Evolutionary conservation across 2,888 invertebrate species (phyloP).

Genomic region (Agrotis clavis): DNA sequence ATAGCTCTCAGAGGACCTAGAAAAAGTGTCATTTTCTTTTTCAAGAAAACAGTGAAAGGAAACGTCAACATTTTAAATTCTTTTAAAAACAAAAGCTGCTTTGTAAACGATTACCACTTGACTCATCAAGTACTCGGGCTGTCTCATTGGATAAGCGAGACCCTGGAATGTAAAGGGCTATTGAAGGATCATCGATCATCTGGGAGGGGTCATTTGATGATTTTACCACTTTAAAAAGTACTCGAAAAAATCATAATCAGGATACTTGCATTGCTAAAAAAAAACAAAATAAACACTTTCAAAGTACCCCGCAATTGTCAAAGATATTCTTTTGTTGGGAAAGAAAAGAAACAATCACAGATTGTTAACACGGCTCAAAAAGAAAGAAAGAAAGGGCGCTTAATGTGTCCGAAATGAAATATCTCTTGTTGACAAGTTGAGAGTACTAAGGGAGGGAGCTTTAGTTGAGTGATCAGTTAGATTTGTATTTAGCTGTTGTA

Average conservation of each 20-base stretch:
- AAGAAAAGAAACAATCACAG: conserved; percentile 65
- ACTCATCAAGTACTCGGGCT: too few species aligned
- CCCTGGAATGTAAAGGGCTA: too few species aligned
- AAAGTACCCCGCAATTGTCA: conserved; percentile 42
- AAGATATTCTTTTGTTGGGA: conserved; percentile 50
- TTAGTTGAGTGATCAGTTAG: conserved; percentile 28
- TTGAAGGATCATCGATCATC: too few species aligned
- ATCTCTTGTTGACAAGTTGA: conserved; percentile 81
- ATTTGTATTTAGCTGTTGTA: not conserved
- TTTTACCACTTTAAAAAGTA: too few species aligned
- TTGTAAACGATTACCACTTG: too few species aligned
- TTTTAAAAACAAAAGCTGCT: not conserved
- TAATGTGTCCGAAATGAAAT: conserved; percentile 81
- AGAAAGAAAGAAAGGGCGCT: conserved; percentile 60
- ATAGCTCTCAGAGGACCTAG: not conserved
- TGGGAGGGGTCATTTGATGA: too few species aligned
- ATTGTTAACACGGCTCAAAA: conserved; percentile 63
- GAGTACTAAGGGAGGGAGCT: conserved; percentile 55
- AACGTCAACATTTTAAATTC: not conserved
- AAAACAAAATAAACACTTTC: conserved; percentile 20
- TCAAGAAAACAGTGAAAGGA: not conserved
- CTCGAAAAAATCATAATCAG: conserved; percentile 7
- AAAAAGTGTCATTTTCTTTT: not conserved
- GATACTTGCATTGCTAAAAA: conserved; percentile 6
- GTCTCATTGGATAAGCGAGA: too few species aligned